Evolutionary conservation across 2,113 vertebrate genomes (phyloP), one percentile per base, ranked within the genome.

Genomic region (Caloenas nicobarica): DNA sequence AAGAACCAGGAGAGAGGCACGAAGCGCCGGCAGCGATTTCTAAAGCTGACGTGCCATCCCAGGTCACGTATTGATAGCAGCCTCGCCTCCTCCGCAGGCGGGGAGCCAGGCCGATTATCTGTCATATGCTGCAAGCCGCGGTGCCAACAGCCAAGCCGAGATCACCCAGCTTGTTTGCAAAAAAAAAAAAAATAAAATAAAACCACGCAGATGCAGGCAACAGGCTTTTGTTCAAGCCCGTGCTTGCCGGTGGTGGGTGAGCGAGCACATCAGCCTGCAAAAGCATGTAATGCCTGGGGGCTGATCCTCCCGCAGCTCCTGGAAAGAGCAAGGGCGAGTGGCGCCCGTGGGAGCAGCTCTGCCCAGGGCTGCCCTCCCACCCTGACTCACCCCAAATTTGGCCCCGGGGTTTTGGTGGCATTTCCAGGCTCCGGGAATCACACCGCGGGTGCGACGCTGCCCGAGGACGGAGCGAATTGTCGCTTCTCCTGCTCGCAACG

Each of bases 31-130:
- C 74, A 38, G 79, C 56, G 53, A 87, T 87, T 92, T 78, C 73
- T 62, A 65, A 65, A 73, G 87, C 44, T 12, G 4, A 19, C 1
- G 6, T 56, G 89, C 91, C 72, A 74, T 79, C 76, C 89, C 92
- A 88, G 95, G 83, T 94, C 93, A 83, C 64, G 64, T 62, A 92
- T 73, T 15, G 56, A 89, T 16, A 85, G 78, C 57, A 95, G 91
- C 78, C 73, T 92, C 19, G n/a, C 86, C 91, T 92, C 69, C 84
- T 50, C 61, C 0, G 0, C 0, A 3, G 92, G 78, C 81, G 2
- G 81, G 34, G 48, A 91, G 94, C 96, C 96, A 96, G 94, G 83
- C 66, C 61, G 28, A 92, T 95, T 94, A 95, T 79, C 88, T 58
- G 60, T 93, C 93, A 89, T 84, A 89, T 72, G 89, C 91, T 84